phyloP scores from a whole-genome alignment of 2,113 vertebrate species.

The Cacatua alba region DNA sequence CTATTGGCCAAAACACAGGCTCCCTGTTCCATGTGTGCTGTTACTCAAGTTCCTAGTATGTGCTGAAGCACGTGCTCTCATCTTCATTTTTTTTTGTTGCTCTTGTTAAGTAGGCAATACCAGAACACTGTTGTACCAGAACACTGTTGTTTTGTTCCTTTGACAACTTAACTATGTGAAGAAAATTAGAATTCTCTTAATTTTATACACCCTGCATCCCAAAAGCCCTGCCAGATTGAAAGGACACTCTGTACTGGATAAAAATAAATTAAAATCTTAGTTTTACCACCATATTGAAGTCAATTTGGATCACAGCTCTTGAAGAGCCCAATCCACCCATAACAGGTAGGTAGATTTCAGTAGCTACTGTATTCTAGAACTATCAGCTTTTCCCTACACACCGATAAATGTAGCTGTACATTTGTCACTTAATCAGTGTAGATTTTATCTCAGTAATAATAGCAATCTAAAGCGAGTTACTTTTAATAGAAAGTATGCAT shows the following conservation, averaged over 20 bases:
- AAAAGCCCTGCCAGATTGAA: neutral
- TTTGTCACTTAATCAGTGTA: constrained; percentile 48
- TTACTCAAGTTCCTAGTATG: neutral
- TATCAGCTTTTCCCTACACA: fast-evolving
- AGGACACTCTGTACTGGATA: neutral
- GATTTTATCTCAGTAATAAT: constrained; percentile 64
- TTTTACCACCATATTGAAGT: neutral
- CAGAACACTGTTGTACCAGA: neutral
- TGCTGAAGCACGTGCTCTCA: neutral
- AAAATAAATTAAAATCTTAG: neutral
- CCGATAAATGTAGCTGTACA: neutral
- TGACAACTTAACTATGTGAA: neutral
- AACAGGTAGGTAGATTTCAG: neutral
- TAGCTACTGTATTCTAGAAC: neutral
- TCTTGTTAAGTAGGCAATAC: neutral
- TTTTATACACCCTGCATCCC: neutral
- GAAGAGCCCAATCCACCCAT: neutral
- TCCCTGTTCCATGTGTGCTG: neutral
- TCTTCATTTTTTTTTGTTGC: neutral
- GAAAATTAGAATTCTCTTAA: neutral
- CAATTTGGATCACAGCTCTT: neutral
- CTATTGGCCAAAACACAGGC: neutral
- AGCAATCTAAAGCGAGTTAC: constrained; percentile 6
- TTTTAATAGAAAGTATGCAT: constrained; percentile 24
- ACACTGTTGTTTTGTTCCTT: neutral